Base-by-base conservation (phyloP, 2,888 invertebrate species). In the Meteorus colon region DNA sequence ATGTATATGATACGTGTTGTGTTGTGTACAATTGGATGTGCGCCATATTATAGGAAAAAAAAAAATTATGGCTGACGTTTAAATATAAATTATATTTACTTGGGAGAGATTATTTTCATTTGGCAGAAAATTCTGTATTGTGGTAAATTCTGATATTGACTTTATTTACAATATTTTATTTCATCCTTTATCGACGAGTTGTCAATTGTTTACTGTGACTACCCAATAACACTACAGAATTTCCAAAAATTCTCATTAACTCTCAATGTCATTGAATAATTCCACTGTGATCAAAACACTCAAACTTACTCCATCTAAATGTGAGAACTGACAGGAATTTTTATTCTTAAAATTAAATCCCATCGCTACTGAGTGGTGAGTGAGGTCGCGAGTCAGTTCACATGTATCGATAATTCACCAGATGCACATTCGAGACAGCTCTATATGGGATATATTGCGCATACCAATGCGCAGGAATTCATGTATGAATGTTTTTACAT, bases 381-480 rank as follows among this genome's bases (percentile, higher is more conserved):
- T 68, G 70, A 83, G 84, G 82, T 84, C 84, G 84, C 81, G 75
- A 65, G 34, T 66, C 59, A 24, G 16, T 82, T 83, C 87, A 87
- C 86, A 84, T 84, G 83, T 82, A 55, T 82, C 86, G 86, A 87
- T 87, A 87, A 87, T 87, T 87, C 87, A 86, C 86, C 65, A 70
- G 65, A 70, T 48, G 51, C 48, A 10, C 19, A 55, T n/a, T 19
- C 24, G 8, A 19, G 83, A 84, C 84, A 80, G 79, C 77, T 41
- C 12, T 75, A 81, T 77, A 81, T 79, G n/a, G 48, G 48, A 48
- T 48, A 48, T 81, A 82, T 76, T 83, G 78, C 82, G 87, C 86
- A 87, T 88, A 87, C 87, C 83, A 87, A 87, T 87, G 83, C n/a
- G 81, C 84, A 76, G 81, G 85, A 86, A 87, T 85, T 85, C 84